Percentiles rank a stretch among this genome's conserved stretches.
Evolutionary conservation across 2,113 vertebrate genomes (phyloP).

Genomic region (Brienomyrus longianalis): DNA sequence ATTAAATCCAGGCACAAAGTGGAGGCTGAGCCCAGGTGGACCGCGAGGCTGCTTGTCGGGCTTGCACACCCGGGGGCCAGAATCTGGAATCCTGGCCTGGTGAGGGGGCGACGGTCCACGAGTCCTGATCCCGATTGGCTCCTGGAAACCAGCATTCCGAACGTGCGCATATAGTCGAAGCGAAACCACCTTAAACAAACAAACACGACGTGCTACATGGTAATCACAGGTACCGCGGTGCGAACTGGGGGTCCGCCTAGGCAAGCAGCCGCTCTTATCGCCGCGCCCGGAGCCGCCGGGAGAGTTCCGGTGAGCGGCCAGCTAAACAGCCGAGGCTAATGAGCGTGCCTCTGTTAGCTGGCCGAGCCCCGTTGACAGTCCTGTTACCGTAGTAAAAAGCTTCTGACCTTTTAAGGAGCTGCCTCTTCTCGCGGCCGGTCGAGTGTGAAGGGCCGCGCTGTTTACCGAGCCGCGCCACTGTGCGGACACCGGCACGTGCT

Average conservation of each 20-base stretch:
- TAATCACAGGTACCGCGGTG: background rate
- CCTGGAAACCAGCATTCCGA: background rate
- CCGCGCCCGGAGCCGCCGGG: background rate
- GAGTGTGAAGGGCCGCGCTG: background rate
- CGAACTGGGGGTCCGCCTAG: background rate
- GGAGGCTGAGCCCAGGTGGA: background rate
- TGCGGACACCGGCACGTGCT: background rate
- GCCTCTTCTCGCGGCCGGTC: background rate
- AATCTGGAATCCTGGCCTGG: background rate
- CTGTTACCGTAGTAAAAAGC: background rate
- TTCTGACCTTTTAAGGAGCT: conserved; percentile 15
- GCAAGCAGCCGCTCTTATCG: background rate
- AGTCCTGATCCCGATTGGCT: background rate
- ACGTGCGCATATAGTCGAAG: background rate
- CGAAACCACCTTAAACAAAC: background rate
- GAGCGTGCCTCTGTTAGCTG: background rate
- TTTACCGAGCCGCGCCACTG: background rate
- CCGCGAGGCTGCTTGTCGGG: background rate
- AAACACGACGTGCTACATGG: background rate
- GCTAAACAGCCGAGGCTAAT: conserved; percentile 9
- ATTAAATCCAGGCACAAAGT: conserved; percentile 7
- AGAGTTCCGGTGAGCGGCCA: too few species aligned
- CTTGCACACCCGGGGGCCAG: background rate
- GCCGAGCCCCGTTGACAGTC: background rate
- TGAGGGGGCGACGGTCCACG: background rate